Conservation (phyloP, 2,888 invertebrate species). For the Cataglyphis cursor region DNA sequence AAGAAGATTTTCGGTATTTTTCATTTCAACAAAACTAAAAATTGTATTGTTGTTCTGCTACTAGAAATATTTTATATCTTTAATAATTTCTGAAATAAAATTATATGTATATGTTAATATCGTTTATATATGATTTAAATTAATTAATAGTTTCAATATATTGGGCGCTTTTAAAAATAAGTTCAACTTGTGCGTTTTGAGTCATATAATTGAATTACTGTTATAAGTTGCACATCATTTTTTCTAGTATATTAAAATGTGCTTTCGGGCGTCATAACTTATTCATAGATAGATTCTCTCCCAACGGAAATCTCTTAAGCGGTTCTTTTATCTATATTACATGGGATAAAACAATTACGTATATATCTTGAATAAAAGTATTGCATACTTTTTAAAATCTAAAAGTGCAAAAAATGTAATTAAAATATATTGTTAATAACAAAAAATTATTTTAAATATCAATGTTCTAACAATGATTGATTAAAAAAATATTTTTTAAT, state of each 20-base stretch:
- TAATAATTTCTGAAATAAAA: background rate
- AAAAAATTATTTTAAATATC: background rate
- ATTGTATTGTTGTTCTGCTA: background rate
- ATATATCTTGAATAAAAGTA: background rate
- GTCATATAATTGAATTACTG: background rate
- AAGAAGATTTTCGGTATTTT: background rate
- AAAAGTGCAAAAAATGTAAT: background rate
- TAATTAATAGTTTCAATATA: background rate
- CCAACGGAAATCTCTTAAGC: constrained; percentile 27
- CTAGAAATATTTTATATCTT: background rate
- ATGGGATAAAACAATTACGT: constrained; percentile 14
- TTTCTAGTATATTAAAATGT: constrained; percentile 37
- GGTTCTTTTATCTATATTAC: constrained; percentile 11
- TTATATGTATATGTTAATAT: background rate
- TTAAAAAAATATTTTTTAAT: background rate
- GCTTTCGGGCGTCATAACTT: background rate
- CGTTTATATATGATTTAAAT: background rate
- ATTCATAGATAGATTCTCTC: background rate
- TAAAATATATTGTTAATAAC: background rate
- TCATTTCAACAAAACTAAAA: background rate
- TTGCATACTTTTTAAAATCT: background rate
- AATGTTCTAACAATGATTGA: background rate
- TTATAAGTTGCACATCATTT: constrained; percentile 1
- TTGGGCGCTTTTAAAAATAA: background rate
- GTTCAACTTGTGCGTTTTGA: background rate